Conservation (phyloP, 2,113 vertebrate species). For the Mastomys natalensis region DNA sequence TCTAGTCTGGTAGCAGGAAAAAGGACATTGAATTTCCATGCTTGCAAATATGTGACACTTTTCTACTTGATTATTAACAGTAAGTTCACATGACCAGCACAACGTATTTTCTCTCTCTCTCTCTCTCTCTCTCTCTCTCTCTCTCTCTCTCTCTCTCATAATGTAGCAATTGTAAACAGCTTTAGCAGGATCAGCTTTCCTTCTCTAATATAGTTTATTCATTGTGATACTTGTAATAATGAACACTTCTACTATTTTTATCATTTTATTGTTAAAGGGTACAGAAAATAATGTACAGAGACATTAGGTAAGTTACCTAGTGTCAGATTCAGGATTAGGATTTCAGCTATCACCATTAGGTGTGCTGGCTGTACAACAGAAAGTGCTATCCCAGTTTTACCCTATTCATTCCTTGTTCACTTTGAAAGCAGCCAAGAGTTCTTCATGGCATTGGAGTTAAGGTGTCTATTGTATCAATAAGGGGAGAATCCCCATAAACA, state of each 20-base stretch:
- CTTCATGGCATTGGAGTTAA: not conserved
- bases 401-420: not conserved
- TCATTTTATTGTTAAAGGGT: not conserved
- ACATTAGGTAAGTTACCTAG: not conserved
- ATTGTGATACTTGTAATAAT: not conserved
- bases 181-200: not conserved
- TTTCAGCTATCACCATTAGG: not conserved
- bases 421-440: not conserved
- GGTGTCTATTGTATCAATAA: not conserved
- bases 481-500: not conserved
- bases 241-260: not conserved
- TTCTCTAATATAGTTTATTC: not conserved
- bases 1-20: not conserved
- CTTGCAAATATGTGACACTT: not conserved
- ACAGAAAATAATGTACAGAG: not conserved
- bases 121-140: not conserved
- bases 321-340: not conserved
- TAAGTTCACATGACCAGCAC: slow-evolving; percentile 1
- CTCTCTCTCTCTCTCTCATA: not conserved
- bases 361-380: not conserved
- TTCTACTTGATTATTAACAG: not conserved
- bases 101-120: not conserved
- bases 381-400: not conserved
- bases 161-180: not conserved
- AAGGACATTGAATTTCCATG: not conserved